phyloP scores from a whole-genome alignment of 2,797 vertebrate species.

The Xiphophorus birchmanni region DNA sequence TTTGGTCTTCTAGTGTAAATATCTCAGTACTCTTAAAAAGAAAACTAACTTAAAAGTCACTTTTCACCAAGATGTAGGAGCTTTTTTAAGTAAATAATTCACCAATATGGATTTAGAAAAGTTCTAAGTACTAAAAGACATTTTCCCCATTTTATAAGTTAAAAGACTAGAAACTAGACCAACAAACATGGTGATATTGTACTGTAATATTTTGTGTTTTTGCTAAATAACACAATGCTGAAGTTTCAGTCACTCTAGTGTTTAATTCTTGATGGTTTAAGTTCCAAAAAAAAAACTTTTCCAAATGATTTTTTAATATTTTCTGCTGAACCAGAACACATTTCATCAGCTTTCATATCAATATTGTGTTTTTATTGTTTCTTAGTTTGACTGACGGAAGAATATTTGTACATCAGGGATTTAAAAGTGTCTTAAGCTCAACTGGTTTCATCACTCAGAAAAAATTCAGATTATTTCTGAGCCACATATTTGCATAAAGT shows the following conservation, averaged over 20 bases:
- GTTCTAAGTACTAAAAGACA: too few relatives aligned
- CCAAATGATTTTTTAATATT: background rate
- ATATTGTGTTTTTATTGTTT: background rate
- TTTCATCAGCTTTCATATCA: background rate
- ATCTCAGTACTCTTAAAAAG: too few relatives aligned
- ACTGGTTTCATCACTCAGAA: background rate
- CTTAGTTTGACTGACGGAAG: background rate
- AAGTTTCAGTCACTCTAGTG: background rate
- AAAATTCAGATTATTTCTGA: background rate
- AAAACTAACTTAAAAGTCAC: too few relatives aligned
- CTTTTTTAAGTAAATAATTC: too few relatives aligned
- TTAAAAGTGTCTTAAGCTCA: background rate
- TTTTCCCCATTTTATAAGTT: too few relatives aligned
- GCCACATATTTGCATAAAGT: background rate
- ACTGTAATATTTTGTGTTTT: too few relatives aligned
- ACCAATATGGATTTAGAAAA: too few relatives aligned
- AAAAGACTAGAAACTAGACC: too few relatives aligned
- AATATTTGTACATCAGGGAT: background rate
- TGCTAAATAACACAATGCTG: background rate
- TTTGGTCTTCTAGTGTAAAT: too few relatives aligned
- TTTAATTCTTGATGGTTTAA: background rate
- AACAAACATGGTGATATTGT: too few relatives aligned
- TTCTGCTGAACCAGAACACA: background rate
- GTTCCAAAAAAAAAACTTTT: background rate
- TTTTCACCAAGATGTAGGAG: too few relatives aligned